Base-by-base conservation (phyloP, 2,113 vertebrate species). In the Cyanistes caeruleus region DNA sequence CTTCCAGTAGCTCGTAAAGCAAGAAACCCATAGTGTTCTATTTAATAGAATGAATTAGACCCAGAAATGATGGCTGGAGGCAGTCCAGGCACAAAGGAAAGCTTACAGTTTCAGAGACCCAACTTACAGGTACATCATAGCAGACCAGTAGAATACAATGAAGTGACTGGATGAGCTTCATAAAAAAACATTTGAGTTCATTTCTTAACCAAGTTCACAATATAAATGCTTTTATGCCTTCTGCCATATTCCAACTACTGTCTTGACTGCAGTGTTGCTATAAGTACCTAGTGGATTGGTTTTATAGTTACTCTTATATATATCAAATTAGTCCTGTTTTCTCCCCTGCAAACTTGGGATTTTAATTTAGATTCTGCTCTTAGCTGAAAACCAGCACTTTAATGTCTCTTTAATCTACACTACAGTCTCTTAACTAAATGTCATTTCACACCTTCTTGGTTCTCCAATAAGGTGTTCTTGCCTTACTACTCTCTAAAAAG, bases 371-470 rank as follows among this genome's bases (percentile, higher is more conserved):
- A 82, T 91, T 91, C 93, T 84, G 13, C 77, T 91, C 41, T 64
- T 92, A 94, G 68, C 76, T 84, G 86, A 93, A 95, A 92, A 63
- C 69, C 94, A 95, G 84, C 52, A 78, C 92, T 95, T 96, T 93
- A 91, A 90, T 88, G 44, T 94, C 85, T 88, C 89, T 94, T 90
- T 96, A 96, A 94, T 95, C 95, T 96, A 89, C 56, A 82, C 84
- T 86, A 91, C 55, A 86, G 85, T 92, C 87, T 83, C 83, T 90
- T 95, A 96, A 91, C 91, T 94, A 96, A 96, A 96, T 94, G 95
- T 87, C 95, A 89, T 94, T 96, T 96, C 95, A 97, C 93, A 97
- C 93, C 85, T 93, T 95, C 88, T 93, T 96, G 90, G 55, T 87
- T 95, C 95, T 95, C 84, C 93, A 93, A 88, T 94, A 96, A 95